phyloP scores from a whole-genome alignment of 37 sponge, comb jelly and placozoan genomes.

The Corticium candelabrum region DNA sequence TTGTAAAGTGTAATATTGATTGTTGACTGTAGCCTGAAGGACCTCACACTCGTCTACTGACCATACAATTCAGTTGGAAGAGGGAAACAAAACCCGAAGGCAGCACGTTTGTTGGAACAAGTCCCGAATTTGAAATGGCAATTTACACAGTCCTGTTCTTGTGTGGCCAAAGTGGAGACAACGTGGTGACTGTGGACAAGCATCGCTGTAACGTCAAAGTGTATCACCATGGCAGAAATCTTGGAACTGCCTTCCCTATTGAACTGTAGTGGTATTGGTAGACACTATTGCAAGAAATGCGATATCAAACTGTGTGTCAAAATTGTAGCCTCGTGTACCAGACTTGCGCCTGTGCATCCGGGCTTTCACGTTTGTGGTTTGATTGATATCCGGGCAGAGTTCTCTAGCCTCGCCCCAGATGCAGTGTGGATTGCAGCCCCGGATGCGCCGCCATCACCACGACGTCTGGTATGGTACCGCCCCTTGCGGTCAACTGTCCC shows the following conservation, averaged over 20 bases:
- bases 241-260: slow-evolving; percentile 62
- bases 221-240: slow-evolving; percentile 46
- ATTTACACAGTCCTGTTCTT: slow-evolving; percentile 77
- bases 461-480: no score
- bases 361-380: no score
- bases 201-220: slow-evolving; percentile 49
- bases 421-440: no score
- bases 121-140: slow-evolving; percentile 92
- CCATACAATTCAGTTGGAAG: slow-evolving; percentile 30
- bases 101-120: slow-evolving; percentile 72
- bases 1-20: background rate
- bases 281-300: no score
- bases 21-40: background rate
- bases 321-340: no score
- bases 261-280: slow-evolving; percentile 3
- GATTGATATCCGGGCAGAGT: no score
- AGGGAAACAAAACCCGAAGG: slow-evolving; percentile 65
- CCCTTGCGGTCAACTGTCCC: no score
- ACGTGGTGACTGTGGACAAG: slow-evolving; percentile 37
- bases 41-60: background rate
- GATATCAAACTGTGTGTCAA: no score
- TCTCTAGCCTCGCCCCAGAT: no score
- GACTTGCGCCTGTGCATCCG: no score
- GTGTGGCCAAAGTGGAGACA: slow-evolving; percentile 34
- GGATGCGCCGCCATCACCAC: no score